Evolutionary conservation across 2,113 vertebrate species (phyloP), one percentile per base, ranked within the genome.

Genomic region (Amazona vittata): DNA sequence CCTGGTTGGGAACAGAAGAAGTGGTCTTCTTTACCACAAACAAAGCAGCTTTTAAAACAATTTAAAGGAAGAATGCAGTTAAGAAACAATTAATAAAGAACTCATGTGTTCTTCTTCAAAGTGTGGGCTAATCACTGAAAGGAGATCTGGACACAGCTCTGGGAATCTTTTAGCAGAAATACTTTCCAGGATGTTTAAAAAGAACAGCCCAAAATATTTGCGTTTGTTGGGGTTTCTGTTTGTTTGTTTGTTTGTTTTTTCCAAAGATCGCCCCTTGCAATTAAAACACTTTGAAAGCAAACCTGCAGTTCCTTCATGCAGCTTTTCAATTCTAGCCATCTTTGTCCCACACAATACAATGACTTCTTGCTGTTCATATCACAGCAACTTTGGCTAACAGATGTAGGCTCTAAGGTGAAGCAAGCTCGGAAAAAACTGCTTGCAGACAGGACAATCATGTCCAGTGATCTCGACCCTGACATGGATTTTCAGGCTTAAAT

Each of bases 1-100:
- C 68, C 35, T 81, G 70, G 69, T 41, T 91, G 79, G 79, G 83
- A 94, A 76, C 39, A 90, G 75, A 86, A 94, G 86, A 88, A 13
- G 28, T 68, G 67, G 60, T 73, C 41, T 73, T 86, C 21, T 86
- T 83, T 62, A 77, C 29, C 44, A 83, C 37, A 69, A 80, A 88
- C 16, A 43, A 92, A 87, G 60, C 28, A 79, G 33, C 84, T 74
- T 85, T 88, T 53, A 44, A 90, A 85, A 62, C 39, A 74, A 64
- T 80, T 83, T 68, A 17, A 69, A 74, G 77, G 10, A 46, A 90
- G 46, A 75, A 53, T 0, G 2, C 49, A 74, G 31, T 77, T 53
- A 59, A 65, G 88, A 85, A 75, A 75, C 25, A 86, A 64, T 74
- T 80, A 79, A 92, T 49, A 77, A 94, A 83, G 14, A 76, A 62